Evolutionary conservation across 2,113 vertebrate species (phyloP).

Genomic region (Origma solitaria): DNA sequence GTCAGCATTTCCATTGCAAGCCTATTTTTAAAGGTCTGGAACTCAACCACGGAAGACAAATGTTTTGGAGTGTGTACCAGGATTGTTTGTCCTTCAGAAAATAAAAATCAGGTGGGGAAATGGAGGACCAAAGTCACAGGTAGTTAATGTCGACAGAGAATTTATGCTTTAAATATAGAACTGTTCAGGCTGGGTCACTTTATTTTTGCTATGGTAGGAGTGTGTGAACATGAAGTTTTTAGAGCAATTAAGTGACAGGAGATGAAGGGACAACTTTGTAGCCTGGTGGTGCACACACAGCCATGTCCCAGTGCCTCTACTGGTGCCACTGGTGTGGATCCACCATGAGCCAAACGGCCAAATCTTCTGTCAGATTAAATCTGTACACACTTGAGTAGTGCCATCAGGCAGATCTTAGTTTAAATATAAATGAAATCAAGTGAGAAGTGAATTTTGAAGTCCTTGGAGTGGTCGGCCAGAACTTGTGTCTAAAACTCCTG

Average conservation of each 20-base stretch:
- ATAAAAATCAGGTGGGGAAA: background rate
- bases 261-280: background rate
- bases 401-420: background rate
- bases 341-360: background rate
- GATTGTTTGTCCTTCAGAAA: background rate
- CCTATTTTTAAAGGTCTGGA: constrained; percentile 39
- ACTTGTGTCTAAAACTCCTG: background rate
- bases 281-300: background rate
- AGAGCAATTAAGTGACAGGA: background rate
- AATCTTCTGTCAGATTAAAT: background rate
- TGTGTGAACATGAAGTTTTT: background rate
- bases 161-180: background rate
- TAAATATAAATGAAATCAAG: background rate
- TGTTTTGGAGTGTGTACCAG: background rate
- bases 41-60: background rate
- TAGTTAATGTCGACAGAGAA: background rate
- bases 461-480: background rate
- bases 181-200: background rate
- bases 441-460: background rate
- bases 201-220: background rate
- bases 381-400: background rate
- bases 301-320: background rate
- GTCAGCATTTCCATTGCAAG: background rate
- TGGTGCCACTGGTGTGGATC: background rate
- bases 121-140: background rate